Conservation (phyloP, 2,888 invertebrate species). For the Zele albiditarsus region DNA sequence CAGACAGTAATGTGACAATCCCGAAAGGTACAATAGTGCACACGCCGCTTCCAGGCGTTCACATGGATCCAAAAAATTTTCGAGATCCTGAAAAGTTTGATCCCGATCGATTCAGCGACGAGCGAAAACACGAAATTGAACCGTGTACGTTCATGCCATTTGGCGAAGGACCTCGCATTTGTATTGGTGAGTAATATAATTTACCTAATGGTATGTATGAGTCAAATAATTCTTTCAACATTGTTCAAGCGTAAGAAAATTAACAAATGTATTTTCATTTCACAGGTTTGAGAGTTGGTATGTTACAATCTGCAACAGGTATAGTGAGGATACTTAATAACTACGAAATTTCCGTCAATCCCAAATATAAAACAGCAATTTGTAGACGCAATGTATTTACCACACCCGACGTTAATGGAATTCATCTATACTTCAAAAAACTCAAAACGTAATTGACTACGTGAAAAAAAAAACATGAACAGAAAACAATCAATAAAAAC, state of each 20-base stretch:
- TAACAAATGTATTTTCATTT: slow-evolving; percentile 20
- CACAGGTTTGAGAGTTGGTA: slow-evolving; percentile 59
- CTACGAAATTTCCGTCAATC: slow-evolving; percentile 58
- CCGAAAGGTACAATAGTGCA: slow-evolving; percentile 61
- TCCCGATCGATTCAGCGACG: slow-evolving; percentile 64
- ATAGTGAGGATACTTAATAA: slow-evolving; percentile 58
- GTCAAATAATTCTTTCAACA: too few species aligned
- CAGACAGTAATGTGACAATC: slow-evolving; percentile 58
- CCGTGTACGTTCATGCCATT: slow-evolving; percentile 61
- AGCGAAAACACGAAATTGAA: slow-evolving; percentile 56
- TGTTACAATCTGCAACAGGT: slow-evolving; percentile 57
- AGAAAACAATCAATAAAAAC: not conserved
- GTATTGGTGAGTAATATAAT: slow-evolving; percentile 23
- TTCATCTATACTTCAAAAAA: slow-evolving; percentile 52
- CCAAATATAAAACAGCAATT: slow-evolving; percentile 45
- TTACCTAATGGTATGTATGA: not conserved
- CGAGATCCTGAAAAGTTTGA: slow-evolving; percentile 57
- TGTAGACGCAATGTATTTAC: slow-evolving; percentile 54
- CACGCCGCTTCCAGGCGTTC: slow-evolving; percentile 55
- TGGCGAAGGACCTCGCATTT: slow-evolving; percentile 53
- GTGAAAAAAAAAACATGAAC: not conserved
- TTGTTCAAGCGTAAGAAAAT: not conserved
- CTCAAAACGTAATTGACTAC: slow-evolving; percentile 13
- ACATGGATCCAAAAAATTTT: slow-evolving; percentile 57
- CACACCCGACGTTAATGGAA: slow-evolving; percentile 47